Percentiles rank a stretch among this genome's conserved stretches.
These are phyloP conservation scores for Antedon bifida DNA, from an alignment of 35 echinoderm and acorn worm species.

Conservation along the genomic window DNA sequence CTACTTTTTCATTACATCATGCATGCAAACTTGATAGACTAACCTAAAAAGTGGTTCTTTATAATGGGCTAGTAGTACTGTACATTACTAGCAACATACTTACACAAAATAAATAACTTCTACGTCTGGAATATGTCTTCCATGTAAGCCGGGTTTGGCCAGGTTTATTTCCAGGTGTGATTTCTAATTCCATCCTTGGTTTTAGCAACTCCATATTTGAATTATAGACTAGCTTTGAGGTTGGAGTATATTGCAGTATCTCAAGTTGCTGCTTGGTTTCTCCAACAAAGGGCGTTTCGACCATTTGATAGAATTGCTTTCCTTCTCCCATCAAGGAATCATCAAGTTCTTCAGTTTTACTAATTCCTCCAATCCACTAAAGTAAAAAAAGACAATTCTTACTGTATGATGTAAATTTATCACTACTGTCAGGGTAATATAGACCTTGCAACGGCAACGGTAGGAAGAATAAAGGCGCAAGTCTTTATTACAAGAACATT, in stretches of 20 bases:
- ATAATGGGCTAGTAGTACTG: no score
- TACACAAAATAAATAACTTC: slow-evolving; percentile 39
- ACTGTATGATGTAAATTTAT: no score
- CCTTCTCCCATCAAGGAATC: slow-evolving; percentile 21
- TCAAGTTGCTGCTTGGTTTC: neutral
- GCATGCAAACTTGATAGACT: no score
- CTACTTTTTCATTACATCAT: no score
- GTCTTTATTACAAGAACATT: no score
- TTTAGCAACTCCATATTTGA: slow-evolving; percentile 13
- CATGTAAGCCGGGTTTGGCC: slow-evolving; percentile 13
- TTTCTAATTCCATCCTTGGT: slow-evolving; percentile 6
- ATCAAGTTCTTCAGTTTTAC: slow-evolving; percentile 1
- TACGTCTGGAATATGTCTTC: slow-evolving; percentile 24
- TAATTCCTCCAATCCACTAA: slow-evolving; percentile 22
- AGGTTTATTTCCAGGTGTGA: neutral
- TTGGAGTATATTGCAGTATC: slow-evolving; percentile 11
- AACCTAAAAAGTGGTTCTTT: no score
- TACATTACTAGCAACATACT: neutral
- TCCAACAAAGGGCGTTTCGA: slow-evolving; percentile 12
- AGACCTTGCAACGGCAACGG: no score
- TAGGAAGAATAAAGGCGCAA: no score
- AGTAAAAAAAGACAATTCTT: neutral
- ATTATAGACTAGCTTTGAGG: slow-evolving; percentile 6
- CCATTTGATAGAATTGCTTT: slow-evolving; percentile 9
- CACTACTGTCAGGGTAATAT: no score